phyloP scores from a whole-genome alignment of 2,797 vertebrate genomes.

The Orientallactaga sibirica region DNA sequence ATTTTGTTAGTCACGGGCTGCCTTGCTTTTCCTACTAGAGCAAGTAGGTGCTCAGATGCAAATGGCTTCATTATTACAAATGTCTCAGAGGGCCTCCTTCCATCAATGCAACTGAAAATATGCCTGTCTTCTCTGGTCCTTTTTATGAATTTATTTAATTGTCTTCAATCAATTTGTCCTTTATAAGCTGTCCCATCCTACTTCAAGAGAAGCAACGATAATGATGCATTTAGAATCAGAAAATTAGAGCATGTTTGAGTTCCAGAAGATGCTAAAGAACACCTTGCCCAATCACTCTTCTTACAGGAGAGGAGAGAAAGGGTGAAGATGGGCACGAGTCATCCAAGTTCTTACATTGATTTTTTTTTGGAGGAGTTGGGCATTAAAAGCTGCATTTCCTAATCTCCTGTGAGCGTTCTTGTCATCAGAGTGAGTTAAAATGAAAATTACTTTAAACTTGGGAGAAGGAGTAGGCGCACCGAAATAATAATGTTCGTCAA shows the following conservation, averaged over 20 bases:
- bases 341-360: background rate
- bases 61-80: conserved; percentile 27
- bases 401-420: background rate
- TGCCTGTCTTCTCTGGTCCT: background rate
- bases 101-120: conserved; percentile 23
- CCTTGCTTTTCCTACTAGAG: background rate
- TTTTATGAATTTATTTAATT: conserved; percentile 28
- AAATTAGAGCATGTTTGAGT: background rate
- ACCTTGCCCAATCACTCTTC: background rate
- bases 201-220: background rate
- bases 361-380: background rate
- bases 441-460: conserved; percentile 38
- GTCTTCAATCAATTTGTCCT: conserved; percentile 15
- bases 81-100: background rate
- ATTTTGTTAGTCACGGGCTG: conserved; percentile 11
- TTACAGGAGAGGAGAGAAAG: background rate
- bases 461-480: background rate
- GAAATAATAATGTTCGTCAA: background rate
- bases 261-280: background rate
- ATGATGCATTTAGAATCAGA: background rate
- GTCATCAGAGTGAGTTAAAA: background rate
- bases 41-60: conserved; percentile 37
- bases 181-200: background rate
- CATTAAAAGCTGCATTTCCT: background rate
- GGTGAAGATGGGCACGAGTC: background rate